Conservation (phyloP, 2,113 vertebrate species). For the Chitala chitala region DNA sequence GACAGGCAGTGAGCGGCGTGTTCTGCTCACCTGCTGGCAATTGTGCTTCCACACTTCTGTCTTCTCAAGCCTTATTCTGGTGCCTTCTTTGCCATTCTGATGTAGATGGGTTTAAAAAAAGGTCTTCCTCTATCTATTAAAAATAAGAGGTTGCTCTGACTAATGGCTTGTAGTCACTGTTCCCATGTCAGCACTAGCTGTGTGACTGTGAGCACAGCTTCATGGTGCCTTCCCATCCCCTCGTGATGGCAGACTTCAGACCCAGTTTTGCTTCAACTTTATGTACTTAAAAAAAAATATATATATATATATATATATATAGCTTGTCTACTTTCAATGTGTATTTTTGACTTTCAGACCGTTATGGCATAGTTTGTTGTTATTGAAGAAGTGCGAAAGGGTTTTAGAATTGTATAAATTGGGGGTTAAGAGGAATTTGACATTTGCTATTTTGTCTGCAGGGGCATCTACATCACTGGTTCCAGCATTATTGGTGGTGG, state of each 20-base stretch:
- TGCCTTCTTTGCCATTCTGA: not conserved
- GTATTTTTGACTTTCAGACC: no score
- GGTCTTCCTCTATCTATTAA: not conserved
- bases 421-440: not conserved
- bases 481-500: conserved; percentile 96
- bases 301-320: no score
- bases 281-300: not conserved
- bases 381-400: no score
- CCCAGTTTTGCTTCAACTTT: not conserved
- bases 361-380: no score
- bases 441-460: conserved; percentile 38
- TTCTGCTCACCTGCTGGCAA: not conserved
- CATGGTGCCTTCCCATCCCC: not conserved
- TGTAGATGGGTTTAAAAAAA: no score
- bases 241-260: not conserved
- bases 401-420: not conserved
- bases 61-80: not conserved
- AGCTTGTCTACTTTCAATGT: no score
- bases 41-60: not conserved
- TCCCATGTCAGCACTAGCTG: not conserved
- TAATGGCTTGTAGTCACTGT: not conserved
- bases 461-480: conserved; percentile 97
- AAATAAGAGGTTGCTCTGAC: not conserved
- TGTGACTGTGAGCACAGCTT: not conserved
- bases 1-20: no score